These are phyloP conservation scores for Bruchidius siliquastri DNA, from an alignment of 2,888 invertebrate genomes.

Conservation along the genomic window DNA sequence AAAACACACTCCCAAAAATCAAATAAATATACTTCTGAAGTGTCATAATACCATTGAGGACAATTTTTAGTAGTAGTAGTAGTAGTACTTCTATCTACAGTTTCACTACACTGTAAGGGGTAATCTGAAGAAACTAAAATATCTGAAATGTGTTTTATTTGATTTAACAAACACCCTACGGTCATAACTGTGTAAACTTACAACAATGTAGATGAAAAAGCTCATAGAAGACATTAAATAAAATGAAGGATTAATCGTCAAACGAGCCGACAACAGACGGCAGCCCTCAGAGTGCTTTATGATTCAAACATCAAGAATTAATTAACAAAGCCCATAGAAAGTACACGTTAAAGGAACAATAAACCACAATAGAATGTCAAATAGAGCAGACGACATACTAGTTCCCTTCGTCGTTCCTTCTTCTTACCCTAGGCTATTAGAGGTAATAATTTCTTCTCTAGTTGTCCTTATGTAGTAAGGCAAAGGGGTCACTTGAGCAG, in stretches of 20 bases:
- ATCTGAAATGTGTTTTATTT: no score
- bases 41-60: no score
- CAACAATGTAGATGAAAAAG: no score
- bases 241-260: slow-evolving; percentile 19
- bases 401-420: slow-evolving; percentile 20
- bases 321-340: slow-evolving; percentile 25
- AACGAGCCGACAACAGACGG: slow-evolving; percentile 24
- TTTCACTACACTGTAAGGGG: no score
- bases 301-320: slow-evolving; percentile 34
- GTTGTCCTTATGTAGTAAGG: slow-evolving; percentile 19
- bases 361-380: slow-evolving; percentile 32
- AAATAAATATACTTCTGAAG: no score
- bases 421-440: slow-evolving; percentile 27
- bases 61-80: no score
- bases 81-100: no score
- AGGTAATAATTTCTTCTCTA: slow-evolving; percentile 34
- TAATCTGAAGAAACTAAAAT: no score
- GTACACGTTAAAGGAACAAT: slow-evolving; percentile 30
- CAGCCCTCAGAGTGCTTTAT: slow-evolving; percentile 24
- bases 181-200: no score
- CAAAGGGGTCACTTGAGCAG: slow-evolving; percentile 10
- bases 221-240: no score
- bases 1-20: no score
- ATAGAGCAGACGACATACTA: slow-evolving; percentile 32
- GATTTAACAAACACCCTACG: no score